Base-by-base conservation (phyloP, 2,113 vertebrate species). In the Piprites chloris region DNA sequence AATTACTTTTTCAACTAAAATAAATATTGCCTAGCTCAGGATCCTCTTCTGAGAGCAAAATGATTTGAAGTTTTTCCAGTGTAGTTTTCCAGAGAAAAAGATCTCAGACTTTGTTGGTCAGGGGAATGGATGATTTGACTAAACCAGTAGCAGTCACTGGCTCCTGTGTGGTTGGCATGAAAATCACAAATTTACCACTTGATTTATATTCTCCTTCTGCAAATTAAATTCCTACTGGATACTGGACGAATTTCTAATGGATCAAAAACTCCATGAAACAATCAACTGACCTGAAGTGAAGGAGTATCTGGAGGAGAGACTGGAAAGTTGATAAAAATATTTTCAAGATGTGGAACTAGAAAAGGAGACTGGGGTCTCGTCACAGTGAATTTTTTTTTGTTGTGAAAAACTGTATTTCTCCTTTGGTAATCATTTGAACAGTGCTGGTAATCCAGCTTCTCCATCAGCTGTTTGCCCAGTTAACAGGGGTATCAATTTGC, bases 1-100 rank as follows among this genome's bases (percentile, higher is more conserved):
- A 95, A 96, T 96, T 89, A 73, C n/a, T 81, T 83, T 87, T 95
- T 89, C 49, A 84, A 49, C 26, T 78, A 82, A 89, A 92, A 95
- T 84, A 85, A 90, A 82, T 79, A 87, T 62, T 74, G 6, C 28
- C 37, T 72, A 55, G 21, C 39, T 93, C 49, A 92, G 39, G 22
- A 63, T 58, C 15, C 20, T 91, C 56, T 71, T 90, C 75, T 74
- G 66, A 87, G 22, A 82, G 16, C 26, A 92, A 74, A 41, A 73
- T 69, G 55, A 72, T 85, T 35, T 55, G 67, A 76, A 69, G 19
- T 52, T 95, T 94, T 93, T 87, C 63, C 53, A 65, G 19, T 44
- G 30, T 14, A 69, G 23, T 33, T 87, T 24, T 90, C 67, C 68
- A 90, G 84, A 87, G 26, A 26, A 82, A 92, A 92, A 79, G 26